Percentiles rank a stretch among this genome's conserved stretches.
Conservation (phyloP, 1,140 invertebrate genomes). For the Sipha flava region DNA sequence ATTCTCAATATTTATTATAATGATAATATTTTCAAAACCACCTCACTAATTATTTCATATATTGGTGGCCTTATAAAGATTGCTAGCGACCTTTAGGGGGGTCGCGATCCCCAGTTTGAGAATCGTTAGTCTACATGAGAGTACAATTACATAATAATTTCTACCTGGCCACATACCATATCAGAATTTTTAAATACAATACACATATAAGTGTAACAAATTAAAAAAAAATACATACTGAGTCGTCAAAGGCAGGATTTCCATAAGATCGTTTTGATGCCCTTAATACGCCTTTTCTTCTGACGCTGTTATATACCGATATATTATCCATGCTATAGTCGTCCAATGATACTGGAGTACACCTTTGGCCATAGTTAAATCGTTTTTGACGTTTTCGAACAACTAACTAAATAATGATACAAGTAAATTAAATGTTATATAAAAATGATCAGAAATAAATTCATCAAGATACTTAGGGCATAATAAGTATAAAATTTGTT, state of each 20-base stretch:
- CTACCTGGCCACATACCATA: no score
- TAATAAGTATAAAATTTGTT: not conserved
- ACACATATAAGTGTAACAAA: not conserved
- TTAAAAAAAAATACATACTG: constrained; percentile 49
- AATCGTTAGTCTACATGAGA: no score
- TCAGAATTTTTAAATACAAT: not conserved
- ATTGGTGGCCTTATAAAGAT: no score
- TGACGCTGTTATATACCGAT: constrained; percentile 66
- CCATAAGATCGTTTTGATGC: constrained; percentile 82
- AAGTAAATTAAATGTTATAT: not conserved
- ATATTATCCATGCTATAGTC: constrained; percentile 83
- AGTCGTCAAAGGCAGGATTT: constrained; percentile 86
- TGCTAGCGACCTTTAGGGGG: no score
- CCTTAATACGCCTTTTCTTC: constrained; percentile 53
- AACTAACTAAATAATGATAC: constrained; percentile 50
- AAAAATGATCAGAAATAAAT: not conserved
- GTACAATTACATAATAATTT: no score
- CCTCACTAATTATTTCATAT: no score
- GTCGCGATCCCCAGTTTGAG: no score
- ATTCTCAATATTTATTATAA: not conserved
- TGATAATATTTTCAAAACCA: not conserved
- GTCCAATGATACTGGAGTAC: constrained; percentile 75
- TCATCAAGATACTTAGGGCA: not conserved
- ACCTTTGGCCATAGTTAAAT: constrained; percentile 69
- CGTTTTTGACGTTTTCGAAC: constrained; percentile 62